Percentiles rank a stretch among this genome's conserved stretches.
phyloP scores from a whole-genome alignment of 1,140 invertebrate genomes.

The Drosophila obscura region DNA sequence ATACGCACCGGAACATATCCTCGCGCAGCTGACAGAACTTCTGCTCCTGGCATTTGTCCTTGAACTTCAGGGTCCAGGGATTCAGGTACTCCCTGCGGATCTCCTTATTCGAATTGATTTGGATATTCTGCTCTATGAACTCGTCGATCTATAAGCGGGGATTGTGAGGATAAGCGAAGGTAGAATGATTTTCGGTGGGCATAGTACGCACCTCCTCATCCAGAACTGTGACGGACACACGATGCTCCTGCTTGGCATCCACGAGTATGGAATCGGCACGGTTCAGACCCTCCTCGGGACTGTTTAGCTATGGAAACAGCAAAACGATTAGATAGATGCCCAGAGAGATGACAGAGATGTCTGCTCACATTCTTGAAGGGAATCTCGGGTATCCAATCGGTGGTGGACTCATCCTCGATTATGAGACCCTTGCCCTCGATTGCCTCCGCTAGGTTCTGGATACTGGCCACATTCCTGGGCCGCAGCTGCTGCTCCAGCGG shows the following conservation, averaged over 20 bases:
- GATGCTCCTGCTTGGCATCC: slow-evolving; percentile 71
- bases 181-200: background rate
- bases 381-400: slow-evolving; percentile 95
- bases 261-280: slow-evolving; percentile 73
- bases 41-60: slow-evolving; percentile 86
- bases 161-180: background rate
- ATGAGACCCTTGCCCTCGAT: slow-evolving; percentile 83
- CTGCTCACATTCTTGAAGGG: slow-evolving; percentile 93
- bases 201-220: slow-evolving; percentile 72
- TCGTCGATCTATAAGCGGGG: slow-evolving; percentile 88
- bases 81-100: slow-evolving; percentile 95
- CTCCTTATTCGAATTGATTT: slow-evolving; percentile 96
- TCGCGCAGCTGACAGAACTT: slow-evolving; percentile 93
- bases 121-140: slow-evolving; percentile 94
- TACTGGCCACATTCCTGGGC: slow-evolving; percentile 64
- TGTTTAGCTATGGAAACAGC: slow-evolving; percentile 56
- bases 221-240: slow-evolving; percentile 71
- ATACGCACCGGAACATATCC: slow-evolving; percentile 91
- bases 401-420: slow-evolving; percentile 89
- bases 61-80: slow-evolving; percentile 93
- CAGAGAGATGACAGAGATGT: background rate
- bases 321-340: background rate
- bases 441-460: slow-evolving; percentile 65
- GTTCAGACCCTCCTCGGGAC: slow-evolving; percentile 72
- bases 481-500: slow-evolving; percentile 66